phyloP scores from a whole-genome alignment of 2,797 vertebrate genomes.

The Neosalanx taihuensis region DNA sequence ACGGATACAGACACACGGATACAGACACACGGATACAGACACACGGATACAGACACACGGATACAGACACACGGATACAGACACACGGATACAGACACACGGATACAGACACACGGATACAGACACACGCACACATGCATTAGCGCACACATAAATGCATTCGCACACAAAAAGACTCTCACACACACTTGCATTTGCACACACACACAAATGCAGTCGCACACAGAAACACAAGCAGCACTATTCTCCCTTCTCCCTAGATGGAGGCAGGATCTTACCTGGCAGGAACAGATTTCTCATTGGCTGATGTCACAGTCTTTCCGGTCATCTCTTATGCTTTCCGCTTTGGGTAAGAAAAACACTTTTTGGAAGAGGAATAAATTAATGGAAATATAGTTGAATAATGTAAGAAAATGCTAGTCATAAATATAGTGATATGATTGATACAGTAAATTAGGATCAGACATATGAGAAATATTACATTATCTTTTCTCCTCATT shows the following conservation, averaged over 20 bases:
- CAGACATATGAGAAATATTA: neutral
- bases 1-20: neutral
- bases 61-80: neutral
- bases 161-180: no score
- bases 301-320: conserved; percentile 65
- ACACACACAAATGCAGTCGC: no score
- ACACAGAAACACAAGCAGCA: no score
- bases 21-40: neutral
- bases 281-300: conserved; percentile 61
- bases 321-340: conserved; percentile 57
- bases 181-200: no score
- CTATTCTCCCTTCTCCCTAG: conserved; percentile 26
- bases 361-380: neutral
- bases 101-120: no score
- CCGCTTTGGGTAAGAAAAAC: conserved; percentile 54
- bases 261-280: conserved; percentile 42
- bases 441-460: no score
- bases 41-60: no score
- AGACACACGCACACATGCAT: no score
- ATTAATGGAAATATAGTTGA: neutral
- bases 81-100: neutral
- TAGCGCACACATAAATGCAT: no score
- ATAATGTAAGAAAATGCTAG: neutral
- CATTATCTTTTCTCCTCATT: neutral
- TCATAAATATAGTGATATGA: no score